Evolutionary conservation across 2,113 vertebrate species (phyloP).

Genomic region (Vireo altiloquus): DNA sequence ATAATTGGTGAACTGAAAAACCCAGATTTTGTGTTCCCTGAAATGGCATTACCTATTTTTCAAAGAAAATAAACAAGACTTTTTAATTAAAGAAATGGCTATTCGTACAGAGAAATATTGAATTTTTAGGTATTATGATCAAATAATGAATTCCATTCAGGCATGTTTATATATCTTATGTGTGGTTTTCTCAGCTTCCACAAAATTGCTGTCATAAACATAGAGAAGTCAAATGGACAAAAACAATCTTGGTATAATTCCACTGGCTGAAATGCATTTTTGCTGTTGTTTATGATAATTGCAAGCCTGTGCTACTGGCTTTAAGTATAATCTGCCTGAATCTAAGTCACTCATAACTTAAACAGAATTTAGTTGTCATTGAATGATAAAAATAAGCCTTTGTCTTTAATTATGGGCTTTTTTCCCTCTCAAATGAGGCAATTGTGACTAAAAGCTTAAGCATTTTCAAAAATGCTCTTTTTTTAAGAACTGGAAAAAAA

Average conservation of each 20-base stretch:
- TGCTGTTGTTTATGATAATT: neutral
- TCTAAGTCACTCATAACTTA: neutral
- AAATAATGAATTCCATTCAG: neutral
- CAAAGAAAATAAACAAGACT: neutral
- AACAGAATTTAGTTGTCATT: neutral
- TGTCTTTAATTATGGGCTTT: neutral
- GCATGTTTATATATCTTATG: neutral
- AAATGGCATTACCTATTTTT: neutral
- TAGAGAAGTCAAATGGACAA: neutral
- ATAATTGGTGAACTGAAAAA: neutral
- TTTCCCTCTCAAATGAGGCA: neutral
- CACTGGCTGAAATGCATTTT: neutral
- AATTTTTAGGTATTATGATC: neutral
- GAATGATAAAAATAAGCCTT: neutral
- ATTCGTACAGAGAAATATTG: neutral
- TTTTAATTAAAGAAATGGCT: neutral
- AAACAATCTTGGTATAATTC: neutral
- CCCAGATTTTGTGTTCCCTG: neutral
- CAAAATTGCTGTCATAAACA: neutral
- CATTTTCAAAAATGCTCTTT: neutral
- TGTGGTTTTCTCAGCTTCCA: neutral
- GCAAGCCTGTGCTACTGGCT: neutral
- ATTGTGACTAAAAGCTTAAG: neutral
- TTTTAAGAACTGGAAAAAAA: neutral
- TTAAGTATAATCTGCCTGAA: neutral